Evolutionary conservation across 1,140 invertebrate species (phyloP).

Genomic region (Chionoecetes opilio): DNA sequence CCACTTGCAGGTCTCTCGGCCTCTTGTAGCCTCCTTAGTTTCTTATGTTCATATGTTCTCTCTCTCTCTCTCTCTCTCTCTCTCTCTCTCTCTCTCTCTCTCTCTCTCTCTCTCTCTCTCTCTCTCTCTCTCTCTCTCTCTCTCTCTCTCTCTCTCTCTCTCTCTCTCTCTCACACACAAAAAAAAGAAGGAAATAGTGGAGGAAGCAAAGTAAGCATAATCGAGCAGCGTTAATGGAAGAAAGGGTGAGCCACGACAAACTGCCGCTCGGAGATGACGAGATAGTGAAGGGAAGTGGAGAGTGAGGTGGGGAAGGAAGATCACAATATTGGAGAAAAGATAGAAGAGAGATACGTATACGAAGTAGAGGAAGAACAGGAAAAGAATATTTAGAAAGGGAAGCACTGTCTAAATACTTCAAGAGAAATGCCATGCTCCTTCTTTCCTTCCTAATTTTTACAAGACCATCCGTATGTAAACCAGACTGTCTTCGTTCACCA

Average conservation of each 20-base stretch:
- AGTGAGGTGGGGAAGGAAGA: slow-evolving; percentile 19
- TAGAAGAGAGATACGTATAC: neutral
- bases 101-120: no score
- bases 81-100: neutral
- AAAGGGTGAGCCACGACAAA: neutral
- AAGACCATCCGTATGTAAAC: no score
- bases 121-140: neutral
- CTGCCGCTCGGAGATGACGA: neutral
- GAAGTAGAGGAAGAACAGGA: neutral
- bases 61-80: neutral
- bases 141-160: slow-evolving; percentile 5
- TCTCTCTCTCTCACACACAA: neutral
- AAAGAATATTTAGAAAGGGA: no score
- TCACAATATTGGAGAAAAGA: neutral
- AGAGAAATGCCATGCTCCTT: neutral
- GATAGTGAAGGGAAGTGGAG: neutral
- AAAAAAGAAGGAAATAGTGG: slow-evolving; percentile 12
- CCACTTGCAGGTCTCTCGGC: no score
- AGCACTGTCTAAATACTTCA: no score
- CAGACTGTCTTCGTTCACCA: no score
- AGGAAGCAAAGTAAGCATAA: neutral
- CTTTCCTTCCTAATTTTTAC: neutral
- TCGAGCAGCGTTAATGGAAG: slow-evolving; percentile 16
- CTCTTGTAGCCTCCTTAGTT: no score
- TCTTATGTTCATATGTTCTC: neutral